Evolutionary conservation across 2,113 vertebrate genomes (phyloP).

Genomic region (Oncorhynchus nerka): DNA sequence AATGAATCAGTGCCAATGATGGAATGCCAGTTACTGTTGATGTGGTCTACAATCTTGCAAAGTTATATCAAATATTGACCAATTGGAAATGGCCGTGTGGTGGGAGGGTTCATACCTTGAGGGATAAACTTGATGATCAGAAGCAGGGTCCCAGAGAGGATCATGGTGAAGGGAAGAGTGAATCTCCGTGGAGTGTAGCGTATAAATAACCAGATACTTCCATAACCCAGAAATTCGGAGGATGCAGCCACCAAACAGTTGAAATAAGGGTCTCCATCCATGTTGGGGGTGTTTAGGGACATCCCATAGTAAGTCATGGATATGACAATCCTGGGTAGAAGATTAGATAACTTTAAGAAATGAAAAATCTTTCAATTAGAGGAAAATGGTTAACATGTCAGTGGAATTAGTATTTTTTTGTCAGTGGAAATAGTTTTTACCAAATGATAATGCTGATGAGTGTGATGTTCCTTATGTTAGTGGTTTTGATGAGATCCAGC

Average conservation of each 20-base stretch:
- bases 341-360: not conserved
- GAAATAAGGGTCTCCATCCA: conserved; percentile 37
- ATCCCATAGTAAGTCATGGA: conserved; percentile 38
- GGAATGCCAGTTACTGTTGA: no score
- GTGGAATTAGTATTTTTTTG: not conserved
- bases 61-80: no score
- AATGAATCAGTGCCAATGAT: no score
- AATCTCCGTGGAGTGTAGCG: conserved; percentile 3
- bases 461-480: conserved; percentile 41
- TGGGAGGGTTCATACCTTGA: conserved; percentile 3
- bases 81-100: no score
- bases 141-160: conserved; percentile 15
- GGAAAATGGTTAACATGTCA: not conserved
- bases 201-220: conserved; percentile 10
- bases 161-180: not conserved
- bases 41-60: no score
- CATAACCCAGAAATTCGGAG: conserved; percentile 22
- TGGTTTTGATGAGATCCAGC: conserved; percentile 32
- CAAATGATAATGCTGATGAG: conserved; percentile 33
- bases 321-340: conserved; percentile 29
- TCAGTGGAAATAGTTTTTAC: conserved; percentile 10
- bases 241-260: conserved; percentile 32
- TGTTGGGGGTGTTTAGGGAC: conserved; percentile 30
- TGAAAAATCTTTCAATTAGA: no score
- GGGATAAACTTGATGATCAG: conserved; percentile 27